Base-by-base conservation (phyloP, 2,888 invertebrate genomes). In the Brenthis daphne region DNA sequence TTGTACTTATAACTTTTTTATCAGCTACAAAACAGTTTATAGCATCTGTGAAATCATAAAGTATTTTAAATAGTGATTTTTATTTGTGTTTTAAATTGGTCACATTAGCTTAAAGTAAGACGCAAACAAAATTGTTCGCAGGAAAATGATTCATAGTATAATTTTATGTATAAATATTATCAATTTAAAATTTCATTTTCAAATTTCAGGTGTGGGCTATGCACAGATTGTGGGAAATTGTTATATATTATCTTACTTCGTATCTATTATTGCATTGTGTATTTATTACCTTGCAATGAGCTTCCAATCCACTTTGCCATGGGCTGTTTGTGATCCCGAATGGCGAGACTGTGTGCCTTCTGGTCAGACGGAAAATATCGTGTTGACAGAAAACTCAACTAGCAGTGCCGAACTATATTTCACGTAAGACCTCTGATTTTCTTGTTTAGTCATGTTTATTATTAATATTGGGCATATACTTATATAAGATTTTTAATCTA, bases 231-330 rank as follows among this genome's bases (percentile, higher is more conserved):
- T 95, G 13, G 94, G 93, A 0, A 94, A 94, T 16, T 87, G 93
- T 16, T 95, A 94, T 75, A 95, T 97, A 14, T 93, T 96, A 1
- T 95, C 96, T 0, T 97, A 97, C 84, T 97, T 97, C 83, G 96
- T 96, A 64, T 95, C 95, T 0, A 88, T 97, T 63, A 94, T 97
- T 90, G 96, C 95, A 0, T 82, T 97, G 50, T 96, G 96, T 12
- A 77, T 97, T 12, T 96, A 94, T 85, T 97, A 97, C 85, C 87
- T 97, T 76, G 84, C 94, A 6, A 94, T 95, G 79, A 97, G 97
- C 65, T 97, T 96, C 82, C 94, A 94, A 72, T 77, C 94, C 0
- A 93, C 94, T 1, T 85, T 97, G 60, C 97, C 97, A 0, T 97
- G 97, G 97, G 90, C 96, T 0, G 80, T 92, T 29, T 97, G 97